phyloP scores from a whole-genome alignment of 2,888 invertebrate genomes.

The Hypomecis punctinalis region DNA sequence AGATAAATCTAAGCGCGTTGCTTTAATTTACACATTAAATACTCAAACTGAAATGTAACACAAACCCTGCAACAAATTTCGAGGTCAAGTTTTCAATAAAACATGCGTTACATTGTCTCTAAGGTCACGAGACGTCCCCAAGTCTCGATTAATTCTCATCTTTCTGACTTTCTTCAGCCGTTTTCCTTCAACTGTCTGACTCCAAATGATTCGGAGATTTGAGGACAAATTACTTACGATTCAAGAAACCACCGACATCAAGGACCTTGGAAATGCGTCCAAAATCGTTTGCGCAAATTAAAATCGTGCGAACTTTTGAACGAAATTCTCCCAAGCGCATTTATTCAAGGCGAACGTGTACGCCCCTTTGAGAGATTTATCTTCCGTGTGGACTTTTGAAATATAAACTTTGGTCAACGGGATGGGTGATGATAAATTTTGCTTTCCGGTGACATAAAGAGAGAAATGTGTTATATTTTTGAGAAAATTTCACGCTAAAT shows the following conservation, averaged over 20 bases:
- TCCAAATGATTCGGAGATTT: constrained; percentile 19
- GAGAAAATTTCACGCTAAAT: too few species aligned
- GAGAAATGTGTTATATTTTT: background rate
- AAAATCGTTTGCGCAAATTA: constrained; percentile 27
- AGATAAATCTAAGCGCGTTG: too few species aligned
- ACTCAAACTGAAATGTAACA: background rate
- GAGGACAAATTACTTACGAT: constrained; percentile 24
- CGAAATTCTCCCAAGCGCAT: constrained; percentile 17
- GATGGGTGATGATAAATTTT: constrained; percentile 4
- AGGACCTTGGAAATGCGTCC: constrained; percentile 13
- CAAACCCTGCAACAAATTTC: background rate
- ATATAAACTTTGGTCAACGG: constrained; percentile 11
- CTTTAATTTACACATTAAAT: background rate
- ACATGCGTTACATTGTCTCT: background rate
- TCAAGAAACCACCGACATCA: constrained; percentile 17
- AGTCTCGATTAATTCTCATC: constrained; percentile 8
- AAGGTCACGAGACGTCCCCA: constrained; percentile 2
- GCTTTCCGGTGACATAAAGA: background rate
- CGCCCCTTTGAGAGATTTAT: constrained; percentile 25
- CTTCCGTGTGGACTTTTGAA: constrained; percentile 4
- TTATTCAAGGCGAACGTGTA: constrained; percentile 18
- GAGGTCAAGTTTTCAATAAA: background rate
- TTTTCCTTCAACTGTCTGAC: constrained; percentile 8
- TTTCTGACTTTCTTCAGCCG: constrained; percentile 8
- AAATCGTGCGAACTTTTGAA: constrained; percentile 23